Evolutionary conservation across 2,113 vertebrate genomes (phyloP).

Genomic region (Falcunculus frontatus): DNA sequence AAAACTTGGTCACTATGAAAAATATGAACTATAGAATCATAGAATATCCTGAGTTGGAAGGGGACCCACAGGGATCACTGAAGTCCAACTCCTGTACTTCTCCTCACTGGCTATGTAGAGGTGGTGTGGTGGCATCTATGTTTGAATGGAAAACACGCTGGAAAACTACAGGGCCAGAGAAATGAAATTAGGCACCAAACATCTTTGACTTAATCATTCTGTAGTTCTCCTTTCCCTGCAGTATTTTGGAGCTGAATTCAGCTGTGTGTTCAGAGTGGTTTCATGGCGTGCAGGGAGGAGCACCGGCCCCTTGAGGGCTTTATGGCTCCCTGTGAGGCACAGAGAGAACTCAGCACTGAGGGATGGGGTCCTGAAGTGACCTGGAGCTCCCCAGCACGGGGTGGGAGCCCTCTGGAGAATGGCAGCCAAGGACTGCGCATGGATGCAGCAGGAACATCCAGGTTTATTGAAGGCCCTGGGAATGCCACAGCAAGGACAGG

Average conservation of each 20-base stretch:
- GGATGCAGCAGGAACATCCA: background rate
- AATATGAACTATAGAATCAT: background rate
- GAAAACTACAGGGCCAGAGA: background rate
- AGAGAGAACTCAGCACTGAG: background rate
- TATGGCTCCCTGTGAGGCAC: background rate
- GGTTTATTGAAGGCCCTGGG: background rate
- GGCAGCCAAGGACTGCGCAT: background rate
- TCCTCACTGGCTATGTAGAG: background rate
- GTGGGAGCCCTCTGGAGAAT: background rate
- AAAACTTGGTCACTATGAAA: background rate
- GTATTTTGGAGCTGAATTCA: background rate
- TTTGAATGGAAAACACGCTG: background rate
- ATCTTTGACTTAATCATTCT: background rate
- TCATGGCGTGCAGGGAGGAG: background rate
- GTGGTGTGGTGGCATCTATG: background rate
- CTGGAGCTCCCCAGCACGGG: background rate
- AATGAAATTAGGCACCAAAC: background rate
- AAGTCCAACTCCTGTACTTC: background rate
- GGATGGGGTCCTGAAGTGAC: background rate
- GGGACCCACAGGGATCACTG: too few species aligned
- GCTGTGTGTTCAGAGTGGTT: background rate
- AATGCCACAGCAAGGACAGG: background rate
- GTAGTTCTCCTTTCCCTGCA: background rate
- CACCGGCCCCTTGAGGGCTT: background rate
- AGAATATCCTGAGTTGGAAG: background rate